Percentiles rank a stretch among this genome's conserved stretches.
phyloP scores from a whole-genome alignment of 1,140 invertebrate species.

The Marisa cornuarietis region DNA sequence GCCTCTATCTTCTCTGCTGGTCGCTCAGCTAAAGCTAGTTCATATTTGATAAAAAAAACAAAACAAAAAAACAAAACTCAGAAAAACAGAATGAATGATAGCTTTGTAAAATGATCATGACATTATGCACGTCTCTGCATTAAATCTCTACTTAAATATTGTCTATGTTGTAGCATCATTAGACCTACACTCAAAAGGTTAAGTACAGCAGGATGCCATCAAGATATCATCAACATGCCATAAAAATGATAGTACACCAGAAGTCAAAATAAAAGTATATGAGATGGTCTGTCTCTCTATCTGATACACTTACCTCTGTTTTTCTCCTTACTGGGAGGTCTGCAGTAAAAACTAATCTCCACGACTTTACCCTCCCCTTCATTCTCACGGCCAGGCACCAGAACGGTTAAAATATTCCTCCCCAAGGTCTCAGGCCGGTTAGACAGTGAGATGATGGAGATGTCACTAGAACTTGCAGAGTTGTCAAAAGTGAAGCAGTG shows the following conservation, averaged over 20 bases:
- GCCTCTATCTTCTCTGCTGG: conserved; percentile 40
- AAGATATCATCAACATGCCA: too few species aligned
- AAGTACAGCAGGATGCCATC: too few species aligned
- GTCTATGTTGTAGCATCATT: too few species aligned
- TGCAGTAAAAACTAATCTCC: conserved; percentile 40
- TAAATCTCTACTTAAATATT: too few species aligned
- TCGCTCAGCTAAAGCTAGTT: conserved; percentile 29
- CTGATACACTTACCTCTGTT: conserved; percentile 32
- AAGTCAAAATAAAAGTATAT: too few species aligned
- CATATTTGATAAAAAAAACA: conserved; percentile 5
- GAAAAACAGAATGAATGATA: neutral
- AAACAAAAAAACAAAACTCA: too few species aligned
- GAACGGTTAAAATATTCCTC: conserved; percentile 33
- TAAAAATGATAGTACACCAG: too few species aligned
- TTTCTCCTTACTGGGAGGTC: conserved; percentile 34
- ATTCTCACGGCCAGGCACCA: conserved; percentile 28
- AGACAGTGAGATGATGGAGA: conserved; percentile 41
- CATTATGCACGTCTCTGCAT: too few species aligned
- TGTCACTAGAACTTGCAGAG: conserved; percentile 23
- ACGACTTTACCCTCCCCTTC: conserved; percentile 11
- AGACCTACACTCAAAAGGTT: too few species aligned
- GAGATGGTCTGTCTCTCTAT: too few species aligned
- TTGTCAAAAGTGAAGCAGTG: conserved; percentile 49
- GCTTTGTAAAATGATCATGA: too few species aligned
- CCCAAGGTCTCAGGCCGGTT: conserved; percentile 38